These are phyloP conservation scores for Drosophila burlai DNA, from an alignment of 1,140 invertebrate genomes.

Conservation along the genomic window DNA sequence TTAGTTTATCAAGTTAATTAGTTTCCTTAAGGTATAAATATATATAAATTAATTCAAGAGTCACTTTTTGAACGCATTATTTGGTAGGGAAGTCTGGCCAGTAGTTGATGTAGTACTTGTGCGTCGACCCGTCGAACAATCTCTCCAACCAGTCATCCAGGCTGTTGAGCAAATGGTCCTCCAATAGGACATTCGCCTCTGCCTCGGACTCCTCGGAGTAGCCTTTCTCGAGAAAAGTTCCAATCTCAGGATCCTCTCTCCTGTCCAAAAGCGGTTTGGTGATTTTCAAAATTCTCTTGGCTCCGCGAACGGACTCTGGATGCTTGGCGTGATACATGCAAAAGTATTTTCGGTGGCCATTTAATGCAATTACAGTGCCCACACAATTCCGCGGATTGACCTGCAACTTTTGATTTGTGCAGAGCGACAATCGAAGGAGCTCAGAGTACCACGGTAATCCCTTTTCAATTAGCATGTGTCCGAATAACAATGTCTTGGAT, in stretches of 20 bases:
- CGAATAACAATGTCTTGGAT: constrained; percentile 98
- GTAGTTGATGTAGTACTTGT: constrained; percentile 97
- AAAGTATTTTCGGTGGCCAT: constrained; percentile 98
- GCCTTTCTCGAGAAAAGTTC: constrained; percentile 92
- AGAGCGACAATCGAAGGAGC: constrained; percentile 93
- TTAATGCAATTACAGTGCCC: constrained; percentile 97
- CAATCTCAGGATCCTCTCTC: constrained; percentile 89
- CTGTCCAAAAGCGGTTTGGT: constrained; percentile 84
- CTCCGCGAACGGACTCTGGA: constrained; percentile 86
- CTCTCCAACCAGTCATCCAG: constrained; percentile 98
- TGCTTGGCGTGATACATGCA: constrained; percentile 99
- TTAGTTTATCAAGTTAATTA: neutral
- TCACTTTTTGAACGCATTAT: constrained; percentile 37
- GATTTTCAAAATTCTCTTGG: constrained; percentile 78
- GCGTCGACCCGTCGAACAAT: constrained; percentile 97
- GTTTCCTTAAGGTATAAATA: neutral
- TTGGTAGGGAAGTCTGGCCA: constrained; percentile 95
- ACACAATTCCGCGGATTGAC: constrained; percentile 99
- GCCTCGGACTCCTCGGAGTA: constrained; percentile 90
- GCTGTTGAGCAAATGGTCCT: constrained; percentile 95
- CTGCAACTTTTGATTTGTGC: constrained; percentile 92
- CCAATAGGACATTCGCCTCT: constrained; percentile 76
- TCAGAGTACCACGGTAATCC: constrained; percentile 97
- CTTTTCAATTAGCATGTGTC: constrained; percentile 95
- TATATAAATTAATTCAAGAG: constrained; percentile 5